A percentile compares a stretch with the other conserved stretches of the same genome.
Evolutionary conservation across 2,113 vertebrate genomes (phyloP).

Genomic region (Beaufortia kweichowensis): DNA sequence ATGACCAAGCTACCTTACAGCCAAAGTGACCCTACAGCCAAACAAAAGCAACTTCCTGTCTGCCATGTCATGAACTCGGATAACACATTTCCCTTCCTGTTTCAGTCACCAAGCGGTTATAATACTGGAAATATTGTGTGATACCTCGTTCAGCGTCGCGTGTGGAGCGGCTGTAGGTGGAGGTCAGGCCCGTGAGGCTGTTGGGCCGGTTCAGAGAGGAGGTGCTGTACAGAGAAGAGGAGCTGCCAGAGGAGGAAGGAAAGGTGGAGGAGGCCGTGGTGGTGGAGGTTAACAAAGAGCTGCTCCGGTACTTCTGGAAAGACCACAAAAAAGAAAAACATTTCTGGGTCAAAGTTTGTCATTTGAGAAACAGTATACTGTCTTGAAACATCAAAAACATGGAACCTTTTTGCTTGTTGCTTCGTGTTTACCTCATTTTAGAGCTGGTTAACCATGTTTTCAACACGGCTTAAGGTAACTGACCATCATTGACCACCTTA

Average conservation of each 20-base stretch:
- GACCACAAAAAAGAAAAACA: neutral
- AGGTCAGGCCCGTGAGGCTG: conserved; percentile 89
- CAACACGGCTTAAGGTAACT: too few species aligned
- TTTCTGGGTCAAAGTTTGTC: neutral
- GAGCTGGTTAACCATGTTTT: too few species aligned
- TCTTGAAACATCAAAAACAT: neutral
- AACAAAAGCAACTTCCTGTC: conserved; percentile 15
- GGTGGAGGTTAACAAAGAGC: conserved; percentile 76
- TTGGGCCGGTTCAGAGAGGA: conserved; percentile 83
- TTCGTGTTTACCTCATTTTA: too few species aligned
- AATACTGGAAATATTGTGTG: neutral
- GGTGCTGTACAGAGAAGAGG: conserved; percentile 77
- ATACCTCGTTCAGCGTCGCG: conserved; percentile 93
- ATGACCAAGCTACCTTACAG: neutral
- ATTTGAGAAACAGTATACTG: too few species aligned
- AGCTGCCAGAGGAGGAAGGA: conserved; percentile 70
- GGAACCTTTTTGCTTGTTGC: too few species aligned
- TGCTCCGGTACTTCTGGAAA: conserved; percentile 81
- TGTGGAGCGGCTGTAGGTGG: conserved; percentile 86
- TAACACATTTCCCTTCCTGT: conserved; percentile 20
- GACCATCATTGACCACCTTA: too few species aligned
- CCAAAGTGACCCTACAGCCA: neutral
- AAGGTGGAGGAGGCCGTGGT: conserved; percentile 75
- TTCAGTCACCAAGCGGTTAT: neutral
- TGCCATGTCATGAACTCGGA: conserved; percentile 2